Evolutionary conservation across 2,888 invertebrate genomes (phyloP).

Genomic region (Sicus ferrugineus): DNA sequence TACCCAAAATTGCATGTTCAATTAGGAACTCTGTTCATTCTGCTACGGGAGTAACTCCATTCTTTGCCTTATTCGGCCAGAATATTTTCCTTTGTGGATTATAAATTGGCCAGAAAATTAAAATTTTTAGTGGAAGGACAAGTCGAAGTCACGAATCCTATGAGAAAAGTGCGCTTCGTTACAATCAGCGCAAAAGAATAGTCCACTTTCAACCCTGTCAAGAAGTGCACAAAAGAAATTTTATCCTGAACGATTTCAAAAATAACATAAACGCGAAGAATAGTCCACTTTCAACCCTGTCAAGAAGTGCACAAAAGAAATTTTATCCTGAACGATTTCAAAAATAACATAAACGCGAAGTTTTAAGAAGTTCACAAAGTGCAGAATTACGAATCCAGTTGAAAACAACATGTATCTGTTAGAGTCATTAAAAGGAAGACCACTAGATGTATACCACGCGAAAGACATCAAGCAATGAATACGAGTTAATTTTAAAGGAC

Average conservation of each 20-base stretch:
- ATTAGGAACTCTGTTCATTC: neutral
- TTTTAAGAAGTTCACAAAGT: conserved; percentile 2
- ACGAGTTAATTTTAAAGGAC: neutral
- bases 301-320: conserved; percentile 6
- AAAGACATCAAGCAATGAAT: neutral
- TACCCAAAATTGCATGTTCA: neutral
- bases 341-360: neutral
- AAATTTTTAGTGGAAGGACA: neutral
- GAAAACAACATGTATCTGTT: neutral
- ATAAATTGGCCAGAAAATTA: neutral
- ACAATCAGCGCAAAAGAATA: neutral
- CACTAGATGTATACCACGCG: neutral
- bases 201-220: neutral
- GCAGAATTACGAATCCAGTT: neutral
- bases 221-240: conserved; percentile 3
- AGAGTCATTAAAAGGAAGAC: neutral
- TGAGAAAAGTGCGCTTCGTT: neutral
- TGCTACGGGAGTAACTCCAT: neutral
- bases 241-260: neutral
- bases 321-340: neutral
- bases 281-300: neutral
- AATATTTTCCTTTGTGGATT: neutral
- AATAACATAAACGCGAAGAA: neutral
- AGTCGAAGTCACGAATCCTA: neutral
- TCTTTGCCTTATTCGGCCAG: neutral